These are phyloP conservation scores for Lycodopsis pacificus DNA, from an alignment of 2,797 vertebrate species.

Conservation along the genomic window DNA sequence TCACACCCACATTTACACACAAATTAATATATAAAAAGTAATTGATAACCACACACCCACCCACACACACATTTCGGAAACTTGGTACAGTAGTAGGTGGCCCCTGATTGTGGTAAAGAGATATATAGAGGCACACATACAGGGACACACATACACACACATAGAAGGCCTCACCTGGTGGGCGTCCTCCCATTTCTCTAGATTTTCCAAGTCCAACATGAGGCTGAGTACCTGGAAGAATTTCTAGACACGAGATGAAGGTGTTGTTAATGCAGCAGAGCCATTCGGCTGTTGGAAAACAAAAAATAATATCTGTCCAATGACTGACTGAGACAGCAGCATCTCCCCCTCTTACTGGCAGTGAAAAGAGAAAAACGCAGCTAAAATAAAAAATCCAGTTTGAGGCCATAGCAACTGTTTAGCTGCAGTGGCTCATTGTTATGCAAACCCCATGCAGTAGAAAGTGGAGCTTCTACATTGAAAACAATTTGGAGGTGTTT, in stretches of 20 bases:
- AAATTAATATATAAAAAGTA: neutral
- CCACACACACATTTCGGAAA: slow-evolving; percentile 2
- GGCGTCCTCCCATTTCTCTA: slow-evolving; percentile 95
- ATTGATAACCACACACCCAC: slow-evolving; percentile 11
- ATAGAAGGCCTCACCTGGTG: slow-evolving; percentile 89
- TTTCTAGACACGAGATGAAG: slow-evolving; percentile 83
- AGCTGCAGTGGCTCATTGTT: slow-evolving; percentile 49
- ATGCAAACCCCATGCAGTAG: slow-evolving; percentile 35
- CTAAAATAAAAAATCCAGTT: slow-evolving; percentile 23
- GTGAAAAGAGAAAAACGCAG: slow-evolving; percentile 29
- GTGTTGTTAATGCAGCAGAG: slow-evolving; percentile 4
- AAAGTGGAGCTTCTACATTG: slow-evolving; percentile 31
- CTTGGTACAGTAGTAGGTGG: neutral
- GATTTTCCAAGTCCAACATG: slow-evolving; percentile 97
- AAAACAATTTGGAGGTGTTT: slow-evolving; percentile 21
- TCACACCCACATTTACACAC: slow-evolving; percentile 1
- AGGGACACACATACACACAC: neutral
- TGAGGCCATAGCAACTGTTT: slow-evolving; percentile 35
- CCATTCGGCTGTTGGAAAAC: slow-evolving; percentile 14
- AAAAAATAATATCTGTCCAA: slow-evolving; percentile 39
- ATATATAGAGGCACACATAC: neutral
- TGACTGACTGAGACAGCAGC: slow-evolving; percentile 19
- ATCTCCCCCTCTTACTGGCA: slow-evolving; percentile 31
- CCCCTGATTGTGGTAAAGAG: neutral
- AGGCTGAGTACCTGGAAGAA: slow-evolving; percentile 98